Evolutionary conservation across 1,140 invertebrate species (phyloP).

Genomic region (Phenacoccus solenopsis): DNA sequence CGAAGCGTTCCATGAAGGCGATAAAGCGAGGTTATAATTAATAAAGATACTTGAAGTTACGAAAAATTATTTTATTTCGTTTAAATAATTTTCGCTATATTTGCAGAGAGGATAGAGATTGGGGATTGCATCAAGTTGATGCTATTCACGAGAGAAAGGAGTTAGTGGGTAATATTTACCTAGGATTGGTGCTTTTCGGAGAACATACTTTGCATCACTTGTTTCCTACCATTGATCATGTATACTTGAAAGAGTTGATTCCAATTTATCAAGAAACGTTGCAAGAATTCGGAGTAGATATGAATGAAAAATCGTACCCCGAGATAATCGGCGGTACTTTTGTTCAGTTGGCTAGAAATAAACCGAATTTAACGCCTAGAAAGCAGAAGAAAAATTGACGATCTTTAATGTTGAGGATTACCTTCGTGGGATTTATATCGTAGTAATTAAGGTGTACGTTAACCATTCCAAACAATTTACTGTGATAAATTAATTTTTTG

Average conservation of each 20-base stretch:
- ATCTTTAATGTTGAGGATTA: too few species aligned
- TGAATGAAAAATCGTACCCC: slow-evolving; percentile 40
- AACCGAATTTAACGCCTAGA: slow-evolving; percentile 7
- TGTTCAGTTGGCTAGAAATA: slow-evolving; percentile 42
- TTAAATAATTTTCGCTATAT: too few species aligned
- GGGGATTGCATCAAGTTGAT: slow-evolving; percentile 65
- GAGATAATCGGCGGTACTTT: slow-evolving; percentile 55
- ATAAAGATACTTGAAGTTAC: too few species aligned
- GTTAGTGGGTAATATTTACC: slow-evolving; percentile 51
- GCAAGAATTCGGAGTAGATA: slow-evolving; percentile 49
- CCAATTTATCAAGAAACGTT: slow-evolving; percentile 51
- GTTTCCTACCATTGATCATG: slow-evolving; percentile 66
- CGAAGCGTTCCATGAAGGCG: slow-evolving; percentile 70
- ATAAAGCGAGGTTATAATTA: slow-evolving; percentile 41
- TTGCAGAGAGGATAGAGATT: slow-evolving; percentile 47
- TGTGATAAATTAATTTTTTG: too few species aligned
- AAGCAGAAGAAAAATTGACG: background rate
- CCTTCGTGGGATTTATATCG: too few species aligned
- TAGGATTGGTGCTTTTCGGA: slow-evolving; percentile 57
- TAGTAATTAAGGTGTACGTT: too few species aligned
- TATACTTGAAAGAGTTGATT: slow-evolving; percentile 44
- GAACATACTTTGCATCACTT: slow-evolving; percentile 68
- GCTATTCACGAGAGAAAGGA: slow-evolving; percentile 56
- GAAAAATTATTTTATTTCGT: too few species aligned
- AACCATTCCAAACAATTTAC: too few species aligned